phyloP scores from a whole-genome alignment of 2,888 invertebrate species.

The Amiota mariae region DNA sequence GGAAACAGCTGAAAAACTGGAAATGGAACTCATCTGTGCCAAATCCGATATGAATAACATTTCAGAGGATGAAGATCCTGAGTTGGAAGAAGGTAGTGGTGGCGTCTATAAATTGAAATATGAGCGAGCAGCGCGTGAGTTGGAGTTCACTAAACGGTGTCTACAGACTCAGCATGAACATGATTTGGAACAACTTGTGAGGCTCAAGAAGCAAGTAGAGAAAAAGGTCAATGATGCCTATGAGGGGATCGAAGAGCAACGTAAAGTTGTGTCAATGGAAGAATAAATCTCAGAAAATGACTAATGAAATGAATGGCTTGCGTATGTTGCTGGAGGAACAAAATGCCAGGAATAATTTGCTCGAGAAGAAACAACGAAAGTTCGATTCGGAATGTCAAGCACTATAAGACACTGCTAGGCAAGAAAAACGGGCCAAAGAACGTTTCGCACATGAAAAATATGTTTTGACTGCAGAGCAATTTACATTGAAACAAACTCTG shows the following conservation, averaged over 20 bases:
- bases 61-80: conserved; percentile 80
- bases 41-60: conserved; percentile 78
- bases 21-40: conserved; percentile 90
- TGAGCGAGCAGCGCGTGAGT: conserved; percentile 86
- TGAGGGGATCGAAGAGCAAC: conserved; percentile 94
- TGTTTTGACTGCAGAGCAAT: conserved; percentile 88
- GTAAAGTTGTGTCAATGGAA: conserved; percentile 95
- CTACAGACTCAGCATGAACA: conserved; percentile 94
- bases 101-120: conserved; percentile 87
- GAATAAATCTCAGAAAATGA: conserved; percentile 91
- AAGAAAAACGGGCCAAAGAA: conserved; percentile 86
- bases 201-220: conserved; percentile 92
- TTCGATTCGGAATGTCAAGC: conserved; percentile 91
- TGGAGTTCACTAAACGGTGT: conserved; percentile 89
- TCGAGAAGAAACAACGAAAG: conserved; percentile 96
- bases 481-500: conserved; percentile 87
- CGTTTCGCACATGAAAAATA: conserved; percentile 88
- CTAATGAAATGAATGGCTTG: conserved; percentile 94
- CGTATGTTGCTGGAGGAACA: conserved; percentile 93
- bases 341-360: conserved; percentile 90
- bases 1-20: conserved; percentile 85
- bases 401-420: conserved; percentile 86
- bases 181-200: conserved; percentile 91
- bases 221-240: conserved; percentile 91
- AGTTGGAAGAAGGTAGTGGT: conserved; percentile 76